Base-by-base conservation (phyloP, 2,888 invertebrate genomes). In the Diaphora mendica region DNA sequence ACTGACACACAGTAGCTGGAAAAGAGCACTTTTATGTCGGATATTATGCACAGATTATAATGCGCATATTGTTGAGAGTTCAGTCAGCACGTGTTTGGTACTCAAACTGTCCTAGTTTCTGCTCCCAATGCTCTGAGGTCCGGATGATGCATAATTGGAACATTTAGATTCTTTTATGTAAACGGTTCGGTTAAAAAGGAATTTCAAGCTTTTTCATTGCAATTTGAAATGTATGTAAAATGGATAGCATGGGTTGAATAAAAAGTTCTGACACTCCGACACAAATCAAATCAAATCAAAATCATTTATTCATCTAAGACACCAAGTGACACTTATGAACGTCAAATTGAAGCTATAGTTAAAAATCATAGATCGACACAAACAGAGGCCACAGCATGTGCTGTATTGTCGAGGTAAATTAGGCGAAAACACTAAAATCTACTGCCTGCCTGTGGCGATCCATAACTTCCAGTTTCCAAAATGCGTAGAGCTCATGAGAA, bases 1-100 rank as follows among this genome's bases (percentile, higher is more conserved):
- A 15, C 15, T 70, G 72, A 64, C 68, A 67, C 35, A 70, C 72
- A 76, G 75, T 64, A 59, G 72, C 72, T 67, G 76, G 72, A 76
- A 83, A 83, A 84, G 81, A 83, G 84, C 82, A 87, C 82, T 85
- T 83, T 82, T 82, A 74, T 81, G 79, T 81, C 77, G 77, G 80
- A 83, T 82, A 83, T 84, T 82, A 82, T 81, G 77, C 81, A 73
- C 76, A 80, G 77, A 73, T 77, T 77, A 72, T 76, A 77, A 74
- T 73, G 71, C 68, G 81, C 72, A 80, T 81, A 77, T 70, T 71
- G 74, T 77, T 78, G 69, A 64, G 79, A 78, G 64, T 76, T 70
- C 42, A 72, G 55, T 70, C 26, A 75, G 59, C 64, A 66, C n/a
- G 15, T 70, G 71, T 73, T 74, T 71, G 74, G 69, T 44, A 39